Conservation (phyloP, 2,888 invertebrate species). For the Endomychus coccineus region DNA sequence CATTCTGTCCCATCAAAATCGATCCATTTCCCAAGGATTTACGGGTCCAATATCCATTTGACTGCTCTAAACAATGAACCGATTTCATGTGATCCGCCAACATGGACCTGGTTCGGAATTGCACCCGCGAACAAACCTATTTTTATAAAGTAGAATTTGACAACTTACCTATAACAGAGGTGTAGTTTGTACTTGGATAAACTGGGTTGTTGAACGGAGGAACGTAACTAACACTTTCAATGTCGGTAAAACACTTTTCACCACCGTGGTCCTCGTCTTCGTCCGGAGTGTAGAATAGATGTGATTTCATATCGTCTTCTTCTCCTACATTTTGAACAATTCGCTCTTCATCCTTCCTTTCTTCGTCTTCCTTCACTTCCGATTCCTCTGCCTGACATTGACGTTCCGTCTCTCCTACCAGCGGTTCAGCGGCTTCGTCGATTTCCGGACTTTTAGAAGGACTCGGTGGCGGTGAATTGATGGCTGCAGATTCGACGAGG, state of each 20-base stretch:
- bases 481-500: conserved; percentile 2
- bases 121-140: too few species aligned
- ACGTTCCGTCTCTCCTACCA: conserved; percentile 7
- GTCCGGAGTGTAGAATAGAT: conserved; percentile 40
- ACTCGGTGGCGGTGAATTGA: conserved; percentile 4
- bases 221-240: conserved; percentile 37
- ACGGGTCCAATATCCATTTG: too few species aligned
- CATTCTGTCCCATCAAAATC: too few species aligned
- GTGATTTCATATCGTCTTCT: conserved; percentile 20
- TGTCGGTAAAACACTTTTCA: conserved; percentile 24
- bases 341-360: conserved; percentile 9
- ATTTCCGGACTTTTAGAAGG: conserved; percentile 10
- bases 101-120: too few species aligned
- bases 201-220: conserved; percentile 45
- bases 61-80: too few species aligned
- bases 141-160: not conserved
- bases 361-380: conserved; percentile 13
- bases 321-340: conserved; percentile 7
- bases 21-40: too few species aligned
- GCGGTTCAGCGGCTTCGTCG: conserved; percentile 12
- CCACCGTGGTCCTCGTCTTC: conserved; percentile 24
- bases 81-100: too few species aligned
- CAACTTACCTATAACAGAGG: conserved; percentile 37
- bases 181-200: conserved; percentile 40
- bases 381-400: not conserved